Base-by-base conservation (phyloP, 2,888 invertebrate species). In the Ctena decussata region DNA sequence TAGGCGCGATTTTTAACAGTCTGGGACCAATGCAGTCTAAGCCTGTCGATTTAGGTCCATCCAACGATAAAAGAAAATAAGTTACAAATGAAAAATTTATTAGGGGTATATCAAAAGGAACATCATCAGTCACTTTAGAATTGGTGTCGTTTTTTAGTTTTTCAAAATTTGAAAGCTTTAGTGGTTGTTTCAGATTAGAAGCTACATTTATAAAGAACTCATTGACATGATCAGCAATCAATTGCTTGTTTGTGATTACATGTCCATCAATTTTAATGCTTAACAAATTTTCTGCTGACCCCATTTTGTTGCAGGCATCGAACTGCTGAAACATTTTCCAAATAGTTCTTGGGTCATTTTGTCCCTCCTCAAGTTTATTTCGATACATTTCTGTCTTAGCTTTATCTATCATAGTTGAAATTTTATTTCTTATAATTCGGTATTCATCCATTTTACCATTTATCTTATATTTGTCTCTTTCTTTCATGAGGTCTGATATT, bases 381-480 rank as follows among this genome's bases (percentile, higher is more conserved):
- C 32, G 24, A 8, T 60, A 60, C 60, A 60, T 60, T 60, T 60
- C 60, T 60, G 18, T 60, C 30, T 60, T 60, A 6, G 60, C 60
- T 27, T 60, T 60, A 60, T 60, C 30, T 27, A 60, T 60, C 60
- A 30, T 30, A 11, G 30, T 60, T 30, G 30, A 30, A 30, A 60
- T 6, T 60, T 24, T 30, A 60, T 60, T 60, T 60, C 60, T 24
- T 60, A 60, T 8, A 60, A 30, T 8, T 8, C 27, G 24, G 60
- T 60, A 60, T 5, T 60, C 60, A 30, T 27, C 18, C 27, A 60
- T 60, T 60, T 60, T 60, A 60, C 60, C 60, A 60, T 60, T 60
- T 8, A 60, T 60, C 6, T 60, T 60, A 60, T 30, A 60, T 60
- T 60, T 60, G 60, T 60, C 60, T 60, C 60, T 60, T 60, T 60